phyloP scores from a whole-genome alignment of 2,888 invertebrate species.

The Gymnosoma rotundatum region DNA sequence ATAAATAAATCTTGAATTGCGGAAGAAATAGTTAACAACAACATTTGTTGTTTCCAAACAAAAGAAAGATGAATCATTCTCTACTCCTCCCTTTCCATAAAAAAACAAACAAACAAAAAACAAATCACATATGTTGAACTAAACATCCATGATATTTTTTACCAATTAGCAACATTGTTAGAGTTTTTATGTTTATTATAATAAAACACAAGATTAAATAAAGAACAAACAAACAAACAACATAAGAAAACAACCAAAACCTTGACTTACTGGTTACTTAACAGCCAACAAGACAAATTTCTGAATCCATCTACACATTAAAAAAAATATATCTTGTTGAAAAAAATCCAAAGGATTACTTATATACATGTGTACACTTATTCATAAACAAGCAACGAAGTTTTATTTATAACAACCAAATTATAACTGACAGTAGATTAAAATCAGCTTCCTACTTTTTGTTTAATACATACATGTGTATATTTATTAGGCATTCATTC shows the following conservation, averaged over 20 bases:
- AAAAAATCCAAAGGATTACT: slow-evolving; percentile 36
- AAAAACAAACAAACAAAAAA: slow-evolving; percentile 10
- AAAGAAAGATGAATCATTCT: slow-evolving; percentile 37
- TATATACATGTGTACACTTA: not conserved
- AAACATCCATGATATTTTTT: slow-evolving; percentile 57
- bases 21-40: slow-evolving; percentile 49
- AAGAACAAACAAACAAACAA: slow-evolving; percentile 18
- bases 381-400: slow-evolving; percentile 64
- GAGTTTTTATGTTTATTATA: slow-evolving; percentile 49
- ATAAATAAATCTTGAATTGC: slow-evolving; percentile 48
- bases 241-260: slow-evolving; percentile 31
- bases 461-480: not conserved
- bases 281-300: slow-evolving; percentile 19
- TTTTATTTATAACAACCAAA: slow-evolving; percentile 44
- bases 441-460: slow-evolving; percentile 1
- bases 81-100: slow-evolving; percentile 17
- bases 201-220: slow-evolving; percentile 39
- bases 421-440: slow-evolving; percentile 19
- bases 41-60: slow-evolving; percentile 56
- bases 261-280: slow-evolving; percentile 31
- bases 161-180: slow-evolving; percentile 63
- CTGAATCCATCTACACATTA: slow-evolving; percentile 8
- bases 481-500: not conserved
- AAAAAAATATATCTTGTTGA: slow-evolving; percentile 46
- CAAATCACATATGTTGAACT: slow-evolving; percentile 13